A percentile compares a stretch with the other conserved stretches of the same genome.
Evolutionary conservation across 2,888 invertebrate genomes (phyloP).

Genomic region (Caenorhabditis virilis): DNA sequence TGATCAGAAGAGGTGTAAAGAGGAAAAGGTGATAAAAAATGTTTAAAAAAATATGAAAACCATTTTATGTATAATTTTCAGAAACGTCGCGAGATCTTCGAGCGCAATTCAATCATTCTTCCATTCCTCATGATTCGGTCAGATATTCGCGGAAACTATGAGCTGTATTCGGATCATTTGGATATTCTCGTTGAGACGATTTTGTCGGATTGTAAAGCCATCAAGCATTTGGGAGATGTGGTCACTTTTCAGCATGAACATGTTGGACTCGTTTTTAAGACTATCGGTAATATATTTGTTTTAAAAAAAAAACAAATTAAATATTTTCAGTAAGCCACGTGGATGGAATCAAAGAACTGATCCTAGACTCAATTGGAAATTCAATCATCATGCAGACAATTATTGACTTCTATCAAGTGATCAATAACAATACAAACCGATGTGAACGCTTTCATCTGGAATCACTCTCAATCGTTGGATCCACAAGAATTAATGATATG

Average conservation of each 20-base stretch:
- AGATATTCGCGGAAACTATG: conserved; percentile 23
- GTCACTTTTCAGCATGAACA: conserved; percentile 14
- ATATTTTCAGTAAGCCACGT: conserved; percentile 24
- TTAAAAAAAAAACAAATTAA: background rate
- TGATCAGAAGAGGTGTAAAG: background rate
- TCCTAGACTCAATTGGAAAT: conserved; percentile 20
- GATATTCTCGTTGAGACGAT: conserved; percentile 14
- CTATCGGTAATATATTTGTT: conserved; percentile 5
- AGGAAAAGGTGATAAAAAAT: conserved; percentile 2
- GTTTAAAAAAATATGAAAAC: background rate
- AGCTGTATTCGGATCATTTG: conserved; percentile 21
- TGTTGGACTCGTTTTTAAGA: conserved; percentile 3
- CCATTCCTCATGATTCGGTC: conserved; percentile 28
- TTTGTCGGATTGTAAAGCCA: conserved; percentile 1
- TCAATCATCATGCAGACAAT: conserved; percentile 14
- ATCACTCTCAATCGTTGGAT: conserved; percentile 17
- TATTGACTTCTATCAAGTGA: conserved; percentile 12
- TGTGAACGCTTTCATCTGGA: conserved; percentile 15
- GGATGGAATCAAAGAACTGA: conserved; percentile 22
- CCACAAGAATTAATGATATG: conserved; percentile 13
- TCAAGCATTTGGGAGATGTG: conserved; percentile 10
- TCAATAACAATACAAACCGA: conserved; percentile 8
- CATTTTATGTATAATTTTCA: background rate
- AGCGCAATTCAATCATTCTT: conserved; percentile 2
- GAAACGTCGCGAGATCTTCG: conserved; percentile 3